These are phyloP conservation scores for Bovichtus diacanthus DNA, from an alignment of 2,797 vertebrate species.

Conservation along the genomic window DNA sequence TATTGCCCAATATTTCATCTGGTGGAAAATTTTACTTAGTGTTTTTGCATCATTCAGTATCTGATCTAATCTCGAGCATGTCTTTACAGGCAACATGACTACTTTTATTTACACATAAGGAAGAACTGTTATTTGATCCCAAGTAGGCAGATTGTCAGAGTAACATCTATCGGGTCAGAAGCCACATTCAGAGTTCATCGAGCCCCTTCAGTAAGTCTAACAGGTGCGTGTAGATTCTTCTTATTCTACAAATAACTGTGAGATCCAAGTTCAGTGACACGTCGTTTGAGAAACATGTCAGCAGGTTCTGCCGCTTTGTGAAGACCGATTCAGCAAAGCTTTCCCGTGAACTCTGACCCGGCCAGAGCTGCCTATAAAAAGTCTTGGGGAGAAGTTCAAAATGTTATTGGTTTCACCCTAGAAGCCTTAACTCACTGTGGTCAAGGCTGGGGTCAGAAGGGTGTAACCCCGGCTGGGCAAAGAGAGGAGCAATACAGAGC, in stretches of 20 bases:
- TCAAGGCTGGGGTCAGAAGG: neutral
- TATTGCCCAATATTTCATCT: constrained; percentile 20
- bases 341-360: constrained; percentile 67
- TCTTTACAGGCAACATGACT: neutral
- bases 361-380: constrained; percentile 43
- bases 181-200: neutral
- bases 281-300: constrained; percentile 16
- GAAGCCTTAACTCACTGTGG: neutral
- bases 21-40: constrained; percentile 42
- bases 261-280: neutral
- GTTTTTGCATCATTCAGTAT: neutral
- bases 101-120: neutral
- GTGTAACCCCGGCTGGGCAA: constrained; percentile 21
- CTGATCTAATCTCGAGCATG: neutral
- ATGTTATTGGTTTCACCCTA: constrained; percentile 22
- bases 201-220: neutral
- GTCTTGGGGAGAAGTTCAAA: constrained; percentile 36
- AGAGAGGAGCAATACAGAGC: neutral
- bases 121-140: neutral
- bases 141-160: neutral
- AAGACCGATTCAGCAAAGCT: constrained; percentile 38
- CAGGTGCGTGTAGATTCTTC: neutral
- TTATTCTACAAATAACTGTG: neutral
- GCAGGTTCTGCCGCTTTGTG: neutral
- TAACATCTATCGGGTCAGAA: neutral